Evolutionary conservation across 2,888 invertebrate species (phyloP), one percentile per base, ranked within the genome.

Genomic region (Pollenia amentaria): DNA sequence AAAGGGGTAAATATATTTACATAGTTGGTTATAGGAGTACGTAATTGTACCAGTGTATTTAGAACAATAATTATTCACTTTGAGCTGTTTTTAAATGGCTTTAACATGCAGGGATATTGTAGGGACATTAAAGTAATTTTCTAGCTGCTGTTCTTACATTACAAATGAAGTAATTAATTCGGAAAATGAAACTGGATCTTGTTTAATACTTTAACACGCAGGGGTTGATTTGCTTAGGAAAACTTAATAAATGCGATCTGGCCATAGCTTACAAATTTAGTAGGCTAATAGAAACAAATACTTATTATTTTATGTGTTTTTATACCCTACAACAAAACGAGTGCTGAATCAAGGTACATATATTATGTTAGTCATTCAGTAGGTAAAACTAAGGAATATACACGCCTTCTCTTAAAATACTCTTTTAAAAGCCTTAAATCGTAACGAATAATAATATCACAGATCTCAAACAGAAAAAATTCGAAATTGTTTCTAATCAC

Each of bases 121-220:
- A 16, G 16, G 67, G 48, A 64, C 65, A 51, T 73, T 60, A 78
- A 69, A 73, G 38, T 44, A 29, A 79, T 51, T 81, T 64, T 73
- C 29, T 12, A 62, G 46, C 29, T 75, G 51, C 51, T 60, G 51
- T 51, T 75, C 60, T 81, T 48, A 57, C 72, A 80, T 55, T 0
- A 73, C 64, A 80, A 72, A 80, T 65, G 38, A 55, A 44, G 65
- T 57, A 65, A 65, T 73, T 80, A 80, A 64, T 80, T 72, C 29
- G 55, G 11, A 42, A 64, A 64, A 64, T 64, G n/a, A 40, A n/a
- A 38, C n/a, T 60, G 38, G 60, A 60, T 60, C 60, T 29, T 60
- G n/a, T 14, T 3, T 40, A 40, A 62, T 40, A 62, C 40, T 40
- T 62, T 42, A 40, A 40, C 40, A 62, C 40, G 62, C 62, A 62